Base-by-base conservation (phyloP, 2,888 invertebrate species). In the Campoletis raptor region DNA sequence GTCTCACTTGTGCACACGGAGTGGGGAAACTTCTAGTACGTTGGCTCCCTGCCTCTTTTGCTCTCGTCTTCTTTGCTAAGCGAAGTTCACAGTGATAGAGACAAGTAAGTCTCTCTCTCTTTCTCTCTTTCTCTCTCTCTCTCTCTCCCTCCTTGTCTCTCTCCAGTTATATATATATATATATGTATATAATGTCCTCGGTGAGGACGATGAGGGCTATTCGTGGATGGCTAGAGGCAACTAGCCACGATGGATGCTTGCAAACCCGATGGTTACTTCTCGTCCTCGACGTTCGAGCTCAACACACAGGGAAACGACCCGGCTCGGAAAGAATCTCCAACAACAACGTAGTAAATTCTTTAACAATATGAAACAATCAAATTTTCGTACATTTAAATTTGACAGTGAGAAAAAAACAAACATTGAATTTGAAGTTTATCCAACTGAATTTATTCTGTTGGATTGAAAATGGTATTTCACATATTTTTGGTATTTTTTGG, bases 261-360 rank as follows among this genome's bases (percentile, higher is more conserved):
- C 72, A 77, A 83, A 85, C 76, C 80, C 83, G 77, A 77, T 80
- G 72, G 78, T 82, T 87, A 88, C 87, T 80, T 45, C 81, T 52
- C 87, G 87, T 88, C 66, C 83, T 81, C 81, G 73, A 79, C 66
- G 78, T 83, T 85, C 86, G 40, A 61, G 81, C 76, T 73, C 83
- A 66, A 80, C 73, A 86, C 86, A 89, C 88, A 81, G 64, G 84
- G 88, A 89, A 89, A 89, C 89, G 89, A 88, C 89, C 90, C 89
- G 86, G 21, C 15, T 24, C 76, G 42, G 42, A 48, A 36, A 48
- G 54, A 73, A 69, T 40, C 42, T 61, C 37, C 42, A n/a, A 30
- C 52, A 54, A 21, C 61, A 15, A 30, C 30, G 30, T 30, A 24
- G 48, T 18, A 12, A 48, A 48, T 54, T 57, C 4, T 57, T 8